Percentiles rank a stretch among this genome's conserved stretches.
These are phyloP conservation scores for Heterotilapia buettikoferi DNA, from an alignment of 2,113 vertebrate genomes.

Conservation along the genomic window DNA sequence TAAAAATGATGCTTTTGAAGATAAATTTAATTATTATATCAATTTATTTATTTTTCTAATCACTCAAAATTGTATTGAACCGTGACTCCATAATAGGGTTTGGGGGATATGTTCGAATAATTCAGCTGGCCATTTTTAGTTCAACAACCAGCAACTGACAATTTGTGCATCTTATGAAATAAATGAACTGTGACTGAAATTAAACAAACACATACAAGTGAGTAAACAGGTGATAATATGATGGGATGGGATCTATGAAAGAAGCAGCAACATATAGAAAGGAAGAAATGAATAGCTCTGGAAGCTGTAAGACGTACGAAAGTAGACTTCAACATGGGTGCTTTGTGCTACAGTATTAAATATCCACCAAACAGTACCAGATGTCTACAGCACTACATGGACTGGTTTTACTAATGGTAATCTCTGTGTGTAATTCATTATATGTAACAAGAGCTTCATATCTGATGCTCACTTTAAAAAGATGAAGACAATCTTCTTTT, in stretches of 20 bases:
- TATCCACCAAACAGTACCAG: not conserved
- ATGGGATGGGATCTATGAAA: not conserved
- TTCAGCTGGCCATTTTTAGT: not conserved
- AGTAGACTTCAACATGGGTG: not conserved
- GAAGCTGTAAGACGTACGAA: not conserved
- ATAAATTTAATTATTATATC: not conserved
- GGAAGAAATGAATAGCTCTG: not conserved
- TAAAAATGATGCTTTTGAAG: not conserved
- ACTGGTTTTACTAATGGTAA: not conserved
- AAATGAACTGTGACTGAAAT: not conserved
- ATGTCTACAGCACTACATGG: not conserved
- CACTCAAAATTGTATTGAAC: not conserved
- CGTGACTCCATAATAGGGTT: not conserved
- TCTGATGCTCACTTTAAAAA: not conserved
- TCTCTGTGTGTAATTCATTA: not conserved
- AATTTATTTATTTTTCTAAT: not conserved
- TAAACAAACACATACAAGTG: not conserved
- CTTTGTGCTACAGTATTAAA: not conserved
- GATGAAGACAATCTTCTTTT: not conserved
- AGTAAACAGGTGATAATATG: not conserved
- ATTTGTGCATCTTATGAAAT: not conserved
- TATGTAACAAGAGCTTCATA: not conserved
- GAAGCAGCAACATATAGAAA: not conserved
- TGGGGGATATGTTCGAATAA: not conserved
- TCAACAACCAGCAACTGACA: not conserved